phyloP scores from a whole-genome alignment of 2,113 vertebrate species.

The Sminthopsis crassicaudata region DNA sequence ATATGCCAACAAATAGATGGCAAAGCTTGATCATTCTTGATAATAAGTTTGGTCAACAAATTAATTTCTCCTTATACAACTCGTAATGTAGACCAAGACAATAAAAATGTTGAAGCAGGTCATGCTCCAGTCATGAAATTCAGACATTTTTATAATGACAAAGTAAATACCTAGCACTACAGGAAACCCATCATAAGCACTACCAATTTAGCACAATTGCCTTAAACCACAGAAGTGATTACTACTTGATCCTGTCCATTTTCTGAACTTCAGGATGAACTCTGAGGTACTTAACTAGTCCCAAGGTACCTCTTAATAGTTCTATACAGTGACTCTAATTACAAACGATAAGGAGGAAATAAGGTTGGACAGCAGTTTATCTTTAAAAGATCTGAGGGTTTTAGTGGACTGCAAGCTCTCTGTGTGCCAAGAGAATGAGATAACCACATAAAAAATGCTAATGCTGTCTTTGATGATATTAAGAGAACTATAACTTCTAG shows the following conservation, averaged over 20 bases:
- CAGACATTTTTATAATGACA: conserved; percentile 41
- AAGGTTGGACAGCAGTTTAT: conserved; percentile 66
- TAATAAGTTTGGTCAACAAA: conserved; percentile 60
- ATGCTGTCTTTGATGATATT: not conserved
- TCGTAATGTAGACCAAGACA: conserved; percentile 39
- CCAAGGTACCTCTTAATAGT: conserved; percentile 14
- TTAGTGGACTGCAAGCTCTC: not conserved
- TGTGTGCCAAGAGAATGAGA: not conserved
- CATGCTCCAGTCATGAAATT: conserved; percentile 53
- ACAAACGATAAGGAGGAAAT: conserved; percentile 53
- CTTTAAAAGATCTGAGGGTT: conserved; percentile 20
- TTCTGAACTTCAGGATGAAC: conserved; percentile 69
- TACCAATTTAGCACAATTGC: conserved; percentile 67
- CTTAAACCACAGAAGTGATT: conserved; percentile 65
- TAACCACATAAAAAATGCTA: not conserved
- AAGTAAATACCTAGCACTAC: conserved; percentile 51
- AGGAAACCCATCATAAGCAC: conserved; percentile 69
- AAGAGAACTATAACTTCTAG: not conserved
- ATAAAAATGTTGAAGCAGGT: conserved; percentile 66
- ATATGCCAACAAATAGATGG: conserved; percentile 49
- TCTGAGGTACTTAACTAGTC: conserved; percentile 61
- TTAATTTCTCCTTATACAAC: conserved; percentile 53
- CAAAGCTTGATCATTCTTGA: conserved; percentile 66
- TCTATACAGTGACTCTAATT: conserved; percentile 49
- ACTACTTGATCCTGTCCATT: conserved; percentile 60